Conservation (phyloP, 2,797 vertebrate species). For the Eremophila alpestris region DNA sequence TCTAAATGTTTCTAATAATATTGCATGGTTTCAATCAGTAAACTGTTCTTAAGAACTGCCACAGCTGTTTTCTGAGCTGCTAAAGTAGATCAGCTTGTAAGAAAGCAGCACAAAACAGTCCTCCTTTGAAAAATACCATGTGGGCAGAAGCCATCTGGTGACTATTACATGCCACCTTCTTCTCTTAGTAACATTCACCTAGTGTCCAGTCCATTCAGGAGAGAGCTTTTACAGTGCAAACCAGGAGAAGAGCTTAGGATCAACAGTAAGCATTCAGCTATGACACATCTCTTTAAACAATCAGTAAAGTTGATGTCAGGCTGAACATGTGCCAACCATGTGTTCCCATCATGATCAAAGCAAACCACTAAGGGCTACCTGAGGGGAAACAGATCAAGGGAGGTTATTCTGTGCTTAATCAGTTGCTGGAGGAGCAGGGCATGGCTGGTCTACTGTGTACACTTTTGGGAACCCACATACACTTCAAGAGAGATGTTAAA, state of each 20-base stretch:
- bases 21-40: neutral
- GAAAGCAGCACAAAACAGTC: conserved; percentile 4
- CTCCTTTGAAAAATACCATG: neutral
- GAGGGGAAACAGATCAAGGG: neutral
- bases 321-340: neutral
- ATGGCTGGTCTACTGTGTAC: neutral
- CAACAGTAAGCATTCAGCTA: neutral
- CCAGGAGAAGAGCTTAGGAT: neutral
- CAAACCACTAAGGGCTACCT: neutral
- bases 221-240: neutral
- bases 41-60: conserved; percentile 27
- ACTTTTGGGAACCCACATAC: neutral
- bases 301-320: neutral
- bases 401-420: neutral
- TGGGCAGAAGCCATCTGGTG: conserved; percentile 55
- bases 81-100: conserved; percentile 52
- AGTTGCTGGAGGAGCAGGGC: neutral
- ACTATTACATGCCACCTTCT: conserved; percentile 4
- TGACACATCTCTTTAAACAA: neutral
- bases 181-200: neutral
- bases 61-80: conserved; percentile 50
- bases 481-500: neutral
- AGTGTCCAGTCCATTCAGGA: neutral
- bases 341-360: neutral
- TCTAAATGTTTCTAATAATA: conserved; percentile 50